Conservation (phyloP, 2,797 vertebrate species). For the Tenualosa ilisha region DNA sequence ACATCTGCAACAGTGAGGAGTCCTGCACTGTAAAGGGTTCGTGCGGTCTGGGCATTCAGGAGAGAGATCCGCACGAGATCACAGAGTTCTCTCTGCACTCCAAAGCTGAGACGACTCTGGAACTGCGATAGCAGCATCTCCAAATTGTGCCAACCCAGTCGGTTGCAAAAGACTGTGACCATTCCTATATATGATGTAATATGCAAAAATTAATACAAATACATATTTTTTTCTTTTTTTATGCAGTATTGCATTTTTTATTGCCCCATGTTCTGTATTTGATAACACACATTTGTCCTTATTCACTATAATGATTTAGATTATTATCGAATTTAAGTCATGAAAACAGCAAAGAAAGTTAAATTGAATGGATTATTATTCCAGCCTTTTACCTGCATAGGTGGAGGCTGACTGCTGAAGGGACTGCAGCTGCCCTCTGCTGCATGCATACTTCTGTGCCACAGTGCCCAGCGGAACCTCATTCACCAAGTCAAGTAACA, state of each 20-base stretch:
- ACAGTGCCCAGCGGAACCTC: slow-evolving; percentile 87
- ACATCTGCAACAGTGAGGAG: slow-evolving; percentile 89
- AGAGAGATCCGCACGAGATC: slow-evolving; percentile 91
- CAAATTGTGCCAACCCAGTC: slow-evolving; percentile 96
- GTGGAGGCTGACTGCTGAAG: slow-evolving; percentile 96
- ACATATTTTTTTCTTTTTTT: too few species aligned
- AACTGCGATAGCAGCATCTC: slow-evolving; percentile 92
- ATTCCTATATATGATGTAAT: slow-evolving; percentile 77
- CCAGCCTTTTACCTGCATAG: slow-evolving; percentile 81
- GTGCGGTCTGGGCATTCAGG: slow-evolving; percentile 87
- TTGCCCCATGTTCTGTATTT: background rate
- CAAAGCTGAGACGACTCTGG: slow-evolving; percentile 95
- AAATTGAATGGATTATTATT: background rate
- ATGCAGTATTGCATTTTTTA: too few species aligned
- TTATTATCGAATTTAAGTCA: background rate
- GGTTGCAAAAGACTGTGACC: slow-evolving; percentile 93
- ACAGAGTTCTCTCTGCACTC: slow-evolving; percentile 91
- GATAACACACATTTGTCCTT: background rate
- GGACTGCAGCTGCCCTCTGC: slow-evolving; percentile 93
- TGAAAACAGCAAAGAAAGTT: background rate
- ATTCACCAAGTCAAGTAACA: slow-evolving; percentile 90
- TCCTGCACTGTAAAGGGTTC: slow-evolving; percentile 83
- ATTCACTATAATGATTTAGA: background rate
- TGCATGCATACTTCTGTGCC: slow-evolving; percentile 90
- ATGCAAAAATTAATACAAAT: background rate